Base-by-base conservation (phyloP, 1,140 invertebrate genomes). In the Drosophila grimshawi region DNA sequence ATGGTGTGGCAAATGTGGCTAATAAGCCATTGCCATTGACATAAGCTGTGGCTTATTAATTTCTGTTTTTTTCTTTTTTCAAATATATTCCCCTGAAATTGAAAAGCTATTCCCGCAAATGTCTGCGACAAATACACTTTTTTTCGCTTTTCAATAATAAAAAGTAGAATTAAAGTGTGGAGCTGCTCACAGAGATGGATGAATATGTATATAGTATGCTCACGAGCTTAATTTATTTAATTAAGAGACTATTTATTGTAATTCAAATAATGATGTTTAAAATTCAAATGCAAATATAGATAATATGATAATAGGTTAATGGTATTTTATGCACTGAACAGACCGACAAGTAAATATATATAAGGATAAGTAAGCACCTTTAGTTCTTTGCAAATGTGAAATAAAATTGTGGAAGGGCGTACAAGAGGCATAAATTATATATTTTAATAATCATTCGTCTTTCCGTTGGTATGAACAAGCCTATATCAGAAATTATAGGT, bases 11-110 rank as follows among this genome's bases (percentile, higher is more conserved):
- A 59, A 68, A 59, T 80, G 80, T 68, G 53, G 71, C 67, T 76
- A 88, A 79, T 86, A 82, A 86, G 64, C 83, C 66, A 88, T 79
- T 86, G 79, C 52, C 74, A 86, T 77, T 74, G 77, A 53, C 81
- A 83, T 70, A 67, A 78, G 81, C 81, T 80, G 75, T 71, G 80
- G 80, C 80, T 89, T 76, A 86, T 86, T 86, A 86, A 86, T 86
- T 86, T 85, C 82, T 64, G 76, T 79, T 80, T 83, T 61, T 43
- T 32, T 8, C 5, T 30, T 29, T 11, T 19, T 45, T n/a, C 19
- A 19, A 19, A 19, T 19, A 19, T 19, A 19, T 52, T 39, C 35
- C 10, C 2, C 56, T 46, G 6, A 43, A 67, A 76, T 62, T 77
- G 68, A 80, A 77, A 74, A 56, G 39, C 51, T 68, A 49, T 49